Percentiles rank a stretch among this genome's conserved stretches.
Conservation (phyloP, 2,797 vertebrate genomes). For the Girardinus metallicus region DNA sequence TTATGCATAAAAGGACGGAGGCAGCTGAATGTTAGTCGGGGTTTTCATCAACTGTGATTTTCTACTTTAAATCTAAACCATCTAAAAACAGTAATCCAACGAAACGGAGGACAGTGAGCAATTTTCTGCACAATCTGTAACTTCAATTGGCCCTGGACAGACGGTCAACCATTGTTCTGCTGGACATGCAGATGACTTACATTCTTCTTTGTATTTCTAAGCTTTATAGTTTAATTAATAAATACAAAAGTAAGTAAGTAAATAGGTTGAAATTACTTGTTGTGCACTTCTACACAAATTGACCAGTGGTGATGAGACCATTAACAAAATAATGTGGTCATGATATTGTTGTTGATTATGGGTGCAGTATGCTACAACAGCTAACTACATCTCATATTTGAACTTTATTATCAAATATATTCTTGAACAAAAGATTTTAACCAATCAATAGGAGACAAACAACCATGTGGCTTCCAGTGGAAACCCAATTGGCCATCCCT, state of each 20-base stretch:
- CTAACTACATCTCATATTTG: not conserved
- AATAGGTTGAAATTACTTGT: not conserved
- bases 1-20: not conserved
- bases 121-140: not conserved
- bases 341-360: not conserved
- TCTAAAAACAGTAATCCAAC: not conserved
- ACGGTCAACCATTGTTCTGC: not conserved
- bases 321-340: not conserved
- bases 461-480: not conserved
- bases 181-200: not conserved
- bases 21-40: not conserved
- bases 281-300: not conserved
- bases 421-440: not conserved
- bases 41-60: not conserved
- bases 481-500: not conserved
- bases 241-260: not conserved
- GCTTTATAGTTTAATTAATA: not conserved
- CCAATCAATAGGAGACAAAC: not conserved
- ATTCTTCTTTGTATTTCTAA: not conserved
- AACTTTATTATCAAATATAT: not conserved
- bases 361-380: not conserved
- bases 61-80: not conserved
- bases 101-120: not conserved
- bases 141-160: not conserved
- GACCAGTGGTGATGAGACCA: not conserved